phyloP scores from a whole-genome alignment of 1,140 invertebrate genomes.

The Dendrolimus punctatus region DNA sequence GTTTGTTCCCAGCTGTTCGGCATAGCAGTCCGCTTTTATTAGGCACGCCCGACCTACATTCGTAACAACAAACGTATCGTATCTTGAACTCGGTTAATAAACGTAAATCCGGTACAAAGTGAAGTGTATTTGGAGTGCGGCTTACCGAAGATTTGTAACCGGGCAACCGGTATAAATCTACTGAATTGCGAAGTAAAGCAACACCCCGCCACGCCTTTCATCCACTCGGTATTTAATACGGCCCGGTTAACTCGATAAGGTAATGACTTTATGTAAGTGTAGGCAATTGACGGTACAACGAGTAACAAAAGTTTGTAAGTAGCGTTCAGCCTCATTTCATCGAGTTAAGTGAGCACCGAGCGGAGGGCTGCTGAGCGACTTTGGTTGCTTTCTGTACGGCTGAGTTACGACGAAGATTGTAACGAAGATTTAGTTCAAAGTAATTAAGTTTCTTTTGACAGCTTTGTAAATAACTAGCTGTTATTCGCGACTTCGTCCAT shows the following conservation, averaged over 20 bases:
- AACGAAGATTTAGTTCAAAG: too few relatives aligned
- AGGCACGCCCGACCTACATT: constrained; percentile 1
- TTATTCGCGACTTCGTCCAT: too few relatives aligned
- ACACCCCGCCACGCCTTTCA: constrained; percentile 31
- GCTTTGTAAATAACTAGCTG: too few relatives aligned
- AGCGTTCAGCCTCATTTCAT: too few relatives aligned
- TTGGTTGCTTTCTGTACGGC: too few relatives aligned
- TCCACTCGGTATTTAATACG: constrained; percentile 26
- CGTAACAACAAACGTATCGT: constrained; percentile 8
- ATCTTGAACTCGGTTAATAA: constrained; percentile 30
- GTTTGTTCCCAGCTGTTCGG: background rate
- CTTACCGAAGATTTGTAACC: constrained; percentile 61
- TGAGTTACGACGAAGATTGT: too few relatives aligned
- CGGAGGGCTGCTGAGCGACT: too few relatives aligned
- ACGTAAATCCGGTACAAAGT: constrained; percentile 50
- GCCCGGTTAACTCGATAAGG: constrained; percentile 3
- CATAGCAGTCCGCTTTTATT: background rate
- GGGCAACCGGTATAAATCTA: constrained; percentile 43
- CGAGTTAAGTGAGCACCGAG: too few relatives aligned
- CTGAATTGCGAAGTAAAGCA: constrained; percentile 21
- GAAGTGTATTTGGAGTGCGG: constrained; percentile 50
- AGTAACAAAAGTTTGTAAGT: too few relatives aligned
- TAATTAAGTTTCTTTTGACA: too few relatives aligned
- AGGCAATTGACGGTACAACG: background rate
- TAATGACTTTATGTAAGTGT: constrained; percentile 5